A percentile compares a stretch with the other conserved stretches of the same genome.
Conservation (phyloP, 2,113 vertebrate genomes). For the Bungarus multicinctus region DNA sequence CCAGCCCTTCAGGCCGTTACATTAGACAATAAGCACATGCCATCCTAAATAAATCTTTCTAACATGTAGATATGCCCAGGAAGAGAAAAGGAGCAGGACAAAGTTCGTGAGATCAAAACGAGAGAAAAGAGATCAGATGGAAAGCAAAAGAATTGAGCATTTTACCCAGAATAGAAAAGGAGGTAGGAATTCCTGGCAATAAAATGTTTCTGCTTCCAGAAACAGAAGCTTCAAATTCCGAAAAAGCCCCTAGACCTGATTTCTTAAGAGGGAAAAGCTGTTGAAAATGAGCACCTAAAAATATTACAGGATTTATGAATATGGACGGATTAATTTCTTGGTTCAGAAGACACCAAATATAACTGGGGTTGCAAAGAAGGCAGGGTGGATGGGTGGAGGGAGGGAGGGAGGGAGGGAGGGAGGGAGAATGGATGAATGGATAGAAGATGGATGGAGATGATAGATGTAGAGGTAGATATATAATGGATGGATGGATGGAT, state of each 20-base stretch:
- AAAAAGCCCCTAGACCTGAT: neutral
- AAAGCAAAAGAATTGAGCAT: neutral
- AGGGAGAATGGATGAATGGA: too few species aligned
- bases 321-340: neutral
- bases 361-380: neutral
- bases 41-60: slow-evolving; percentile 29
- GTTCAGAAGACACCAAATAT: neutral
- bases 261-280: neutral
- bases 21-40: slow-evolving; percentile 34
- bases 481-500: too few species aligned
- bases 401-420: too few species aligned
- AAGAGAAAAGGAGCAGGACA: neutral
- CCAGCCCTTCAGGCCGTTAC: slow-evolving; percentile 4
- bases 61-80: neutral
- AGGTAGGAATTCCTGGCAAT: neutral
- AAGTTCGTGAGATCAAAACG: neutral
- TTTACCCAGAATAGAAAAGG: neutral
- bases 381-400: neutral
- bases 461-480: too few species aligned
- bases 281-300: neutral
- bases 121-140: neutral
- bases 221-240: neutral
- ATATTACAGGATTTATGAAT: neutral
- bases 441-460: too few species aligned
- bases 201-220: neutral